These are phyloP conservation scores for Melanotus villosus DNA, from an alignment of 2,888 invertebrate species.

Conservation along the genomic window DNA sequence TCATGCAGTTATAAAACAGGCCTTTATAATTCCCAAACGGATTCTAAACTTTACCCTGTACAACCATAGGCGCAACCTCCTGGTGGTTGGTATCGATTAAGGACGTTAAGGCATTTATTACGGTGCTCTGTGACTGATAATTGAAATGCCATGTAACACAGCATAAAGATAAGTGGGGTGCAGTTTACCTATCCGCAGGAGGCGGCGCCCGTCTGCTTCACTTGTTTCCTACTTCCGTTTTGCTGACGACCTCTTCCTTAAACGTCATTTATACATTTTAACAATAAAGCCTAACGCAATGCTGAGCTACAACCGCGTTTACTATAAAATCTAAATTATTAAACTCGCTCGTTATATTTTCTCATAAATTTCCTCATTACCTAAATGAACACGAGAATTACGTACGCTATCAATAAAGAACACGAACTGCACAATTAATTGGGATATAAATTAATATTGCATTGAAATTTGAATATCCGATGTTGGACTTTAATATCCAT, in stretches of 20 bases:
- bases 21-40: too few relatives aligned
- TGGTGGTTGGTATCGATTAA: constrained; percentile 44
- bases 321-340: not conserved
- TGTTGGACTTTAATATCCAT: too few relatives aligned
- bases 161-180: constrained; percentile 66
- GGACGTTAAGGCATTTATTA: constrained; percentile 57
- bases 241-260: constrained; percentile 14
- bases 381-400: too few relatives aligned
- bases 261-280: constrained; percentile 1
- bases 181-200: constrained; percentile 62
- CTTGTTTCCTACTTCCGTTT: constrained; percentile 38
- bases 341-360: too few relatives aligned
- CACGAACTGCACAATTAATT: too few relatives aligned
- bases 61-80: too few relatives aligned
- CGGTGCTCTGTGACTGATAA: constrained; percentile 64
- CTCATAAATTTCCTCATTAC: too few relatives aligned
- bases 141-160: constrained; percentile 67
- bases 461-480: too few relatives aligned
- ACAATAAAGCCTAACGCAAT: not conserved
- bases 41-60: too few relatives aligned
- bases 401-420: too few relatives aligned
- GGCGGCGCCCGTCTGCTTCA: constrained; percentile 52
- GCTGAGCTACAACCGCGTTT: not conserved
- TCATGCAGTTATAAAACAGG: not conserved
- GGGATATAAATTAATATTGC: too few relatives aligned